These are phyloP conservation scores for Tetranychus piercei DNA, from an alignment of 2,888 invertebrate species.

Conservation along the genomic window DNA sequence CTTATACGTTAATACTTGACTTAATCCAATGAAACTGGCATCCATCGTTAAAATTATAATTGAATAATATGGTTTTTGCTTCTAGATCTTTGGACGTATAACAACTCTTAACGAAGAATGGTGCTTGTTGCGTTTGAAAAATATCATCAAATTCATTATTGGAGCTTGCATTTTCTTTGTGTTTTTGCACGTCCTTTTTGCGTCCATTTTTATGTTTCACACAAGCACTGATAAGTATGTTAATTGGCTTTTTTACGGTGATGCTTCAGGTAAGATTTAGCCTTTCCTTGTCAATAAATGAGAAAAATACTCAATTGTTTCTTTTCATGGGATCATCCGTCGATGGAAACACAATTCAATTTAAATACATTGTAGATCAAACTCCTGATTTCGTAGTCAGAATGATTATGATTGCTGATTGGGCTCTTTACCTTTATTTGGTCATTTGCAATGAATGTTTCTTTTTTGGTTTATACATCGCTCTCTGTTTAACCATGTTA, in stretches of 20 bases:
- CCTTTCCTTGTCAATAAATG: not conserved
- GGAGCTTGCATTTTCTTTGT: not conserved
- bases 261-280: not conserved
- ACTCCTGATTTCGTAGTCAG: not conserved
- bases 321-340: not conserved
- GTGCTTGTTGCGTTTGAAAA: not conserved
- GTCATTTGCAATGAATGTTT: constrained; percentile 17
- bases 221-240: constrained; percentile 8
- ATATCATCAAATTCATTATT: not conserved
- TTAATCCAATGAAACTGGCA: not conserved
- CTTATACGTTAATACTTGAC: not conserved
- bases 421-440: constrained; percentile 16
- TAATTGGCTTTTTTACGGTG: constrained; percentile 13
- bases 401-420: constrained; percentile 13
- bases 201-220: constrained; percentile 10
- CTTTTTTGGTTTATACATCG: not conserved
- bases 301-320: not conserved
- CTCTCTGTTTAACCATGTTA: constrained; percentile 13
- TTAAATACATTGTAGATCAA: not conserved
- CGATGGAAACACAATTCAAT: not conserved
- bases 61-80: not conserved
- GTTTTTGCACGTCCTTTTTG: not conserved
- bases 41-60: not conserved
- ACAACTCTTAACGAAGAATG: not conserved
- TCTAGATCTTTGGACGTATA: not conserved